Conservation (phyloP, 2,113 vertebrate species). For the Saccopteryx bilineata region DNA sequence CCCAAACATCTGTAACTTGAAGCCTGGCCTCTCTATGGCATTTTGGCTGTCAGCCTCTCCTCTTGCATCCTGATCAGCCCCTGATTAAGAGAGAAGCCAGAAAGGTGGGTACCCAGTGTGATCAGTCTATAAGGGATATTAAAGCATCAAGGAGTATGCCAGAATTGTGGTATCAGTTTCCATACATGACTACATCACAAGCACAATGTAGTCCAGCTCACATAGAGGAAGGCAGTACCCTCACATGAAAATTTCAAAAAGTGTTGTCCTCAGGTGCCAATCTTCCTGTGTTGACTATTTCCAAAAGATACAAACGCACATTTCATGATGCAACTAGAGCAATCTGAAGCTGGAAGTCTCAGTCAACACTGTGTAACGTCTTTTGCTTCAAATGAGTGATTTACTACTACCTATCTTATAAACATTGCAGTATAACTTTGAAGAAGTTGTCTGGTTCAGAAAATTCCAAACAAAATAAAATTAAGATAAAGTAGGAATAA, state of each 20-base stretch:
- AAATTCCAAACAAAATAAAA: background rate
- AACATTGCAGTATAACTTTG: background rate
- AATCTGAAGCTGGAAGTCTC: background rate
- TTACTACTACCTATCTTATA: background rate
- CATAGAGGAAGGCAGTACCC: background rate
- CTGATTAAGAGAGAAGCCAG: background rate
- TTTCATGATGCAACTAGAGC: background rate
- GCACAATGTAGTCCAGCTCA: background rate
- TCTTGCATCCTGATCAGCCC: background rate
- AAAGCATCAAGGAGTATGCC: background rate
- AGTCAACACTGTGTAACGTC: background rate
- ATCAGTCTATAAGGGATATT: background rate
- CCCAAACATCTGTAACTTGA: background rate
- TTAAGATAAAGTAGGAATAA: background rate
- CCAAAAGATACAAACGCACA: background rate
- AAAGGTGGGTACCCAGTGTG: background rate
- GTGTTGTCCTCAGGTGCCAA: background rate
- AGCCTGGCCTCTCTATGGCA: background rate
- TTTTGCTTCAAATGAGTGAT: background rate
- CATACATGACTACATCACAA: background rate
- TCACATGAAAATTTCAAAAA: background rate
- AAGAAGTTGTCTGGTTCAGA: constrained; percentile 16
- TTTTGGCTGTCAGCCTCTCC: background rate
- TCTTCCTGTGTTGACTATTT: background rate
- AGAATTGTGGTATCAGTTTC: background rate